These are phyloP conservation scores for Pristionchus mayeri DNA, from an alignment of 2,888 invertebrate species.

Conservation along the genomic window DNA sequence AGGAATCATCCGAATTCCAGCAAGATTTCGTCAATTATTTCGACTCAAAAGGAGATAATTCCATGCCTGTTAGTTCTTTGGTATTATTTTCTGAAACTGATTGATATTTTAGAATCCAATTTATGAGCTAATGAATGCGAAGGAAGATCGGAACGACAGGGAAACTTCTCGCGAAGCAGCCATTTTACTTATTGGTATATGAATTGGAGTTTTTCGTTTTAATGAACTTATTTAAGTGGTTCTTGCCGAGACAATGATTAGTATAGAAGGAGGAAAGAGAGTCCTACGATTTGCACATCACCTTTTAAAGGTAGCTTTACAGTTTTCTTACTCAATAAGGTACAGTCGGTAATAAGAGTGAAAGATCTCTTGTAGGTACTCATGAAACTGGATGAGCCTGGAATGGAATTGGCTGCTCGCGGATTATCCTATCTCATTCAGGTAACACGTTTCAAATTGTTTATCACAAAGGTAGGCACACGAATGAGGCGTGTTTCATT, in stretches of 20 bases:
- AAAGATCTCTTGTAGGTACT: conserved; percentile 79
- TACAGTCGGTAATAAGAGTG: too few species aligned
- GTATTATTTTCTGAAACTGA: not conserved
- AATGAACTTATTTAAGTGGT: conserved; percentile 55
- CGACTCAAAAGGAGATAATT: conserved; percentile 54
- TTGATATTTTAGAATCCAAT: conserved; percentile 51
- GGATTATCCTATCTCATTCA: conserved; percentile 91
- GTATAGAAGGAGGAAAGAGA: conserved; percentile 51
- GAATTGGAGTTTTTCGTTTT: not conserved
- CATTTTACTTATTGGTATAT: conserved; percentile 64
- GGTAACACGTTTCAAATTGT: too few species aligned
- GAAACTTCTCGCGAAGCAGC: conserved; percentile 53
- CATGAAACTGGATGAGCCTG: conserved; percentile 78
- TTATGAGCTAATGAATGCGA: conserved; percentile 51
- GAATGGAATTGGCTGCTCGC: conserved; percentile 95
- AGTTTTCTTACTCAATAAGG: not conserved
- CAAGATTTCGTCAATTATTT: conserved; percentile 57
- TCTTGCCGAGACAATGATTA: conserved; percentile 56
- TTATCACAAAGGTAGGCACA: too few species aligned
- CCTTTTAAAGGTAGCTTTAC: conserved; percentile 55
- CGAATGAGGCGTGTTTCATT: too few species aligned
- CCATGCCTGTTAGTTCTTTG: not conserved
- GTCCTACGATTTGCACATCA: conserved; percentile 60
- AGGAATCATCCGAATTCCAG: conserved; percentile 54
- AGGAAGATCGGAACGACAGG: conserved; percentile 10